Percentiles rank a stretch among this genome's conserved stretches.
These are phyloP conservation scores for Eriocheir sinensis DNA, from an alignment of 1,140 invertebrate genomes.

Conservation along the genomic window DNA sequence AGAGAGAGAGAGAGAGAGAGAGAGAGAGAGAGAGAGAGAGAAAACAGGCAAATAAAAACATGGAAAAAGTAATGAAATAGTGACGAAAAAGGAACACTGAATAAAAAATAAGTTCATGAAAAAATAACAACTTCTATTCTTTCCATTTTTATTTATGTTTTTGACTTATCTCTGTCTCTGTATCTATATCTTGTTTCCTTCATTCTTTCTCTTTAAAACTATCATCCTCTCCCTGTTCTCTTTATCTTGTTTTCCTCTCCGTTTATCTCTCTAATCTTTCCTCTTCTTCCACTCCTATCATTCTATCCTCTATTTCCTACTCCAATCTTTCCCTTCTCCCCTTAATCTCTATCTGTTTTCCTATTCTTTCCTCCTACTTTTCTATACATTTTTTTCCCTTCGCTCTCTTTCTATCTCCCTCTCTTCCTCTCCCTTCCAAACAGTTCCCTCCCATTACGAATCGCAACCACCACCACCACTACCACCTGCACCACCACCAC, in stretches of 20 bases:
- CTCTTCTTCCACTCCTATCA: background rate
- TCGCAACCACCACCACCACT: background rate
- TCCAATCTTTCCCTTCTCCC: background rate
- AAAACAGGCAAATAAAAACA: background rate
- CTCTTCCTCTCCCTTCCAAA: background rate
- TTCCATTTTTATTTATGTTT: too few relatives aligned
- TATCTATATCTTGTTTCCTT: background rate
- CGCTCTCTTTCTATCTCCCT: background rate
- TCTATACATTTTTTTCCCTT: background rate
- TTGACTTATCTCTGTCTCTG: too few relatives aligned
- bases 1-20: background rate
- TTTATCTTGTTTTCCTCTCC: background rate
- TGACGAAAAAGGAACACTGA: too few relatives aligned
- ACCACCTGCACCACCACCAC: background rate
- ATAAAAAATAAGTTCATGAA: too few relatives aligned
- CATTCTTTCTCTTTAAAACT: constrained; percentile 16
- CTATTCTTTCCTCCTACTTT: background rate
- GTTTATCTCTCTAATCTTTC: background rate
- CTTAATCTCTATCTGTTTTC: background rate
- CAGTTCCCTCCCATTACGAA: constrained; percentile 1
- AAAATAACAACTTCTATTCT: too few relatives aligned
- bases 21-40: background rate
- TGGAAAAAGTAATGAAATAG: background rate
- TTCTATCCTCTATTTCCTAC: background rate
- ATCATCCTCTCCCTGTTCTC: constrained; percentile 8